These are phyloP conservation scores for Biston betularia DNA, from an alignment of 2,888 invertebrate genomes.

Conservation along the genomic window DNA sequence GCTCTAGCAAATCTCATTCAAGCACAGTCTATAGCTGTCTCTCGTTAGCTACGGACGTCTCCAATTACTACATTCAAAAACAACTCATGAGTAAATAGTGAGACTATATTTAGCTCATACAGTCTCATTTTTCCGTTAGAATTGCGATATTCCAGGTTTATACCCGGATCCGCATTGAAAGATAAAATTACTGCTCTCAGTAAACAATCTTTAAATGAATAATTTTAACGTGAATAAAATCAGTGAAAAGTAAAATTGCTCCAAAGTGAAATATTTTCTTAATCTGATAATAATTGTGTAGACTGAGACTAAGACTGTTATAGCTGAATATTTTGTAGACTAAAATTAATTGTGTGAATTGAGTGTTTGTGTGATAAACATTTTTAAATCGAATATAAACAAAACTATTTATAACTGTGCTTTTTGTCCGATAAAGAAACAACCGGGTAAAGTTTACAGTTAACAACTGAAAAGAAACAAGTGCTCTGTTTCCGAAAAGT, in stretches of 20 bases:
- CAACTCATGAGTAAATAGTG: not conserved
- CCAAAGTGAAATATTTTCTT: not conserved
- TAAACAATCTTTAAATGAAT: not conserved
- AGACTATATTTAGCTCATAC: not conserved
- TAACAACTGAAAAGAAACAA: not conserved
- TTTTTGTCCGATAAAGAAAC: too few species aligned
- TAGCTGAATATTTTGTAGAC: not conserved
- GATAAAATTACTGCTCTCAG: slow-evolving; percentile 9
- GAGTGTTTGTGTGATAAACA: not conserved
- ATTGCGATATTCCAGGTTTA: slow-evolving; percentile 12
- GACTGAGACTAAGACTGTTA: too few species aligned
- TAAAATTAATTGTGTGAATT: not conserved
- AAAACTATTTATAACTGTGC: not conserved
- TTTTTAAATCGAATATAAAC: not conserved
- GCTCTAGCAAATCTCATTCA: not conserved
- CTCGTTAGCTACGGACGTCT: slow-evolving; percentile 3
- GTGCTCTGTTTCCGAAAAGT: too few species aligned
- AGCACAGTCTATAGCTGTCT: slow-evolving; percentile 11
- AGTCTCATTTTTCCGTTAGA: not conserved
- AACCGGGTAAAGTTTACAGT: not conserved
- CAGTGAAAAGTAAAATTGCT: not conserved
- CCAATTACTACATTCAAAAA: not conserved
- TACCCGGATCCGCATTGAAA: slow-evolving; percentile 11
- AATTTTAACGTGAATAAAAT: not conserved
- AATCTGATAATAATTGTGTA: too few species aligned